Conservation (phyloP, 2,888 invertebrate species). For the Cheilosia scutellata region DNA sequence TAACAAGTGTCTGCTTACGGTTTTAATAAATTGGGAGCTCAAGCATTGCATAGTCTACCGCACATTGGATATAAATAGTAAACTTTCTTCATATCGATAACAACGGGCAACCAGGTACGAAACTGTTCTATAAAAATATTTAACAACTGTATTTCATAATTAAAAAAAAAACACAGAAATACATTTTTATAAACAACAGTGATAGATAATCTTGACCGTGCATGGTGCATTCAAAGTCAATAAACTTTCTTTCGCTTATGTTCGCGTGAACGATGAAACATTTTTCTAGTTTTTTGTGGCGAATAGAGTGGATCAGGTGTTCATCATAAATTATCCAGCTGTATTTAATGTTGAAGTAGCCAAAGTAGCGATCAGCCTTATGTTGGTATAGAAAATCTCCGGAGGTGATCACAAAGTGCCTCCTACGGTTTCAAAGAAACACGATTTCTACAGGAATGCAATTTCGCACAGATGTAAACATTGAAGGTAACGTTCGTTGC, state of each 20-base stretch:
- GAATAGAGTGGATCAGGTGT: constrained; percentile 42
- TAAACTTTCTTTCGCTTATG: constrained; percentile 52
- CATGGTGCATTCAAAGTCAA: not conserved
- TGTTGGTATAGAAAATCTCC: not conserved
- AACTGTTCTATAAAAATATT: not conserved
- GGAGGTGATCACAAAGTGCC: constrained; percentile 3
- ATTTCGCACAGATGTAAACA: constrained; percentile 7
- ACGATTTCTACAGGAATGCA: constrained; percentile 20
- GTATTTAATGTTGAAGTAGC: constrained; percentile 4
- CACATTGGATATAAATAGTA: not conserved
- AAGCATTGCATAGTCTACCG: not conserved
- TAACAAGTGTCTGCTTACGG: constrained; percentile 20
- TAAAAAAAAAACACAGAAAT: not conserved
- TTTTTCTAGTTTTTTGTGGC: constrained; percentile 17
- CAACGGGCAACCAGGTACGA: constrained; percentile 29
- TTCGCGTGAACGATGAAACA: constrained; percentile 6
- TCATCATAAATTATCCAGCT: constrained; percentile 44
- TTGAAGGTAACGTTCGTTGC: not conserved
- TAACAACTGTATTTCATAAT: not conserved
- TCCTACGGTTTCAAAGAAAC: constrained; percentile 1
- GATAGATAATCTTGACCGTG: not conserved
- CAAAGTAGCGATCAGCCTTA: not conserved
- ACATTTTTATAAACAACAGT: not conserved
- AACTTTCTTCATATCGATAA: constrained; percentile 32
- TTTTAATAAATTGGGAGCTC: constrained; percentile 10